Base-by-base conservation (phyloP, 1,140 invertebrate genomes). In the Philopotamus ludificatus region DNA sequence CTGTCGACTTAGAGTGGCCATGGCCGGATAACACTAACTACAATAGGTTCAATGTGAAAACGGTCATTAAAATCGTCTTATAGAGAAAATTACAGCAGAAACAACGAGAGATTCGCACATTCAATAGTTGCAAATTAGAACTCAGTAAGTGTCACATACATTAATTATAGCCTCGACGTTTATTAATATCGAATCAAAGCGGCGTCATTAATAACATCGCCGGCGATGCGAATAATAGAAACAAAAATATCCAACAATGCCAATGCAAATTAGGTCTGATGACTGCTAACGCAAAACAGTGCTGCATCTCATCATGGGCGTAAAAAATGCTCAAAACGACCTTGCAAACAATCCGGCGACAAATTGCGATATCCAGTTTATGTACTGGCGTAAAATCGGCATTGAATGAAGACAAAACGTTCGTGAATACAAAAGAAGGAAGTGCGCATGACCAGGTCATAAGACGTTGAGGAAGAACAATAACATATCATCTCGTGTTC, bases 351-450 rank as follows among this genome's bases (percentile, higher is more conserved):
- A 9, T 47, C 44, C 10, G 4, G 28, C 28, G 18, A 47, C 44
- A 16, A 47, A 47, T n/a, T n/a, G 34, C 34, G 18, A 47, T 47
- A 15, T 9, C 44, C 44, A 20, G 10, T 47, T n/a, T 47, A 47
- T 47, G 44, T 16, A 47, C 4, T 16, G 18, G 44, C 44, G 18
- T 47, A 15, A 47, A 47, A 47, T 47, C 15, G 10, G 4, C 15
- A 20, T 20, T 47, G 44, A 47, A 16, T 9, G 3, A 16, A 22
- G 9, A 15, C 22, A 10, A 25, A 25, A 18, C 21, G 2, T 16
- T 42, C 22, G 4, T 8, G 2, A 18, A 57, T 10, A 60, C 57
- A 60, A 60, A 47, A 25, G 22, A 20, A 60, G 57, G 57, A 60
- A 60, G 25, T 16, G 25, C 42, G 57, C 57, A 26, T 15, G 21